A percentile compares a stretch with the other conserved stretches of the same genome.
Conservation (phyloP, 1,140 invertebrate genomes). For the Pemphigus obesinymphae region DNA sequence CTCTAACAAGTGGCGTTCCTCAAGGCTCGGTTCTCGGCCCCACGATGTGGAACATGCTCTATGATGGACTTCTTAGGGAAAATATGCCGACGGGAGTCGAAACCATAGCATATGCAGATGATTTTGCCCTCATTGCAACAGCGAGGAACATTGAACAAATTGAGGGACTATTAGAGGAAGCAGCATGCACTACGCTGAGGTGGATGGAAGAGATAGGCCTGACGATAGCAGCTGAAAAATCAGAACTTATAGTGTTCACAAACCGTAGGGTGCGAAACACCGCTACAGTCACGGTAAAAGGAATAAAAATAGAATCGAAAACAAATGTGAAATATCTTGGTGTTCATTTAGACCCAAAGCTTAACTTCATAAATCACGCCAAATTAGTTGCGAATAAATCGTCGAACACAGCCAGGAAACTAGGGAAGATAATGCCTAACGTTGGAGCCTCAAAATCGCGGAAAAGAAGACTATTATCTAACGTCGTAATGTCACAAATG, state of each 20-base stretch:
- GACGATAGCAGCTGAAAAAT: slow-evolving; percentile 12
- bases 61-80: slow-evolving; percentile 47
- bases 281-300: background rate
- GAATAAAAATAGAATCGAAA: background rate
- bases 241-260: slow-evolving; percentile 1
- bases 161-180: background rate
- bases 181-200: background rate
- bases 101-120: slow-evolving; percentile 48
- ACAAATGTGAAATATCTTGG: background rate
- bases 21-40: slow-evolving; percentile 49
- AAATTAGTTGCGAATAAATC: background rate
- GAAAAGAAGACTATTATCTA: background rate
- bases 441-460: background rate
- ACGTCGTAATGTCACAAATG: background rate
- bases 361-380: background rate
- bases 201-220: background rate
- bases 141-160: background rate
- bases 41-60: slow-evolving; percentile 48
- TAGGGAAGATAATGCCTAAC: background rate
- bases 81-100: slow-evolving; percentile 43
- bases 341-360: background rate
- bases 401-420: background rate
- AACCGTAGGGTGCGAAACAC: background rate
- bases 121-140: slow-evolving; percentile 46
- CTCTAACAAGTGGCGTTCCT: slow-evolving; percentile 44